Evolutionary conservation across 2,113 vertebrate species (phyloP).

Genomic region (Marcusenius ussheri): DNA sequence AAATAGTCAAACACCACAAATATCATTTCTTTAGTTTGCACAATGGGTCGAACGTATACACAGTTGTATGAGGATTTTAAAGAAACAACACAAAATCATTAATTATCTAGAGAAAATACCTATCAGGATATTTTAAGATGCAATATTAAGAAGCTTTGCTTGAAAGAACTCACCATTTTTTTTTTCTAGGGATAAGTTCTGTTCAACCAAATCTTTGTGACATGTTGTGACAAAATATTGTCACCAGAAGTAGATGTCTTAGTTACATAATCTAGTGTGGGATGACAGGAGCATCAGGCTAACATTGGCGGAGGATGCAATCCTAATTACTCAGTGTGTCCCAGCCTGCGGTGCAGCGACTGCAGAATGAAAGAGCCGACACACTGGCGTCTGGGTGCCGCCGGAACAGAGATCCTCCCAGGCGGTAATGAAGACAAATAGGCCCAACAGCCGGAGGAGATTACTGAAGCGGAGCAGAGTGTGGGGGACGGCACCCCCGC

Average conservation of each 20-base stretch:
- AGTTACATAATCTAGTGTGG: constrained; percentile 44
- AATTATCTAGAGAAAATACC: background rate
- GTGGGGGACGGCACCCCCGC: constrained; percentile 8
- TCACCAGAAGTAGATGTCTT: constrained; percentile 13
- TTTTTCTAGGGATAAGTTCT: background rate
- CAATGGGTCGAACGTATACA: background rate
- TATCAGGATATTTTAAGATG: background rate
- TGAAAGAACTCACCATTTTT: background rate
- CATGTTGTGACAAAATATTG: constrained; percentile 18
- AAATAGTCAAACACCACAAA: background rate
- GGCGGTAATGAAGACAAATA: constrained; percentile 67
- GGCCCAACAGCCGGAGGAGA: constrained; percentile 45
- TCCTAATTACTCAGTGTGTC: constrained; percentile 63
- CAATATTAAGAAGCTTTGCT: background rate
- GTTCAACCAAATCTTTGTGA: constrained; percentile 25
- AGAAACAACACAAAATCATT: background rate
- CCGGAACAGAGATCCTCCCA: constrained; percentile 47
- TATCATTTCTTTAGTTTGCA: background rate
- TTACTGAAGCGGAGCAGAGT: constrained; percentile 38
- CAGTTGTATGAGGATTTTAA: background rate
- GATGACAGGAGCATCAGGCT: constrained; percentile 59
- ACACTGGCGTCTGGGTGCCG: constrained; percentile 41
- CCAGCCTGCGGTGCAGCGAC: constrained; percentile 50
- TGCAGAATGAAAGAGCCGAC: constrained; percentile 49
- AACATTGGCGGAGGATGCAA: constrained; percentile 52